Base-by-base conservation (phyloP, 2,888 invertebrate species). In the Rhyacophila evoluta region DNA sequence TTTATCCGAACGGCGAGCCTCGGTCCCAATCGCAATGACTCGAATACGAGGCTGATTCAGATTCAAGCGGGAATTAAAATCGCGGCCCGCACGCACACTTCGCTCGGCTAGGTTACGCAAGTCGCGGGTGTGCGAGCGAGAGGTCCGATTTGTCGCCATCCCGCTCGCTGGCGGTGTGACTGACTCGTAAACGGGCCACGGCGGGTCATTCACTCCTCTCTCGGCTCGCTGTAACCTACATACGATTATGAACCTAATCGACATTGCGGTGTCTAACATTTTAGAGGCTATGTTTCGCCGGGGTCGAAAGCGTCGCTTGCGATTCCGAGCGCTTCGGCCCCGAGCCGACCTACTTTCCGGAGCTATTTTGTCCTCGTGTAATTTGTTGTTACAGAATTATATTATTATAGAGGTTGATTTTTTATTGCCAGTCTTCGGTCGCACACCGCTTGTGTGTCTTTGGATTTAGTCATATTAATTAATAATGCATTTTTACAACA, bases 131-230 rank as follows among this genome's bases (percentile, higher is more conserved):
- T 75, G 73, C 70, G 79, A 78, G 78, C 78, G 78, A 74, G 78
- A 72, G 72, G 76, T 55, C 70, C 72, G 78, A 67, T 27, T 80
- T 39, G 83, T 83, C 81, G 80, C 80, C 82, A 82, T 83, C 84
- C 84, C 85, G 84, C 86, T 86, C 86, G 86, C 86, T 86, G 84
- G 87, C 87, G 86, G 87, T 89, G 92, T 92, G 91, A 92, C 90
- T 91, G 92, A 92, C 89, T 91, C 89, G 87, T 90, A 92, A 91
- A 89, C 92, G 88, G 92, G 92, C 92, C 92, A 92, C 91, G 92
- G 88, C 91, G 92, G 91, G 89, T 88, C 88, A 86, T 88, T 88
- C 87, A 87, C 87, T 83, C 80, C 72, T 85, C 84, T 83, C 84
- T 83, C 84, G 84, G 84, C 84, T 85, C 85, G 84, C 84, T 84